These are phyloP conservation scores for Sinohyriopsis cumingii DNA, from an alignment of 2,888 invertebrate species.

Conservation along the genomic window DNA sequence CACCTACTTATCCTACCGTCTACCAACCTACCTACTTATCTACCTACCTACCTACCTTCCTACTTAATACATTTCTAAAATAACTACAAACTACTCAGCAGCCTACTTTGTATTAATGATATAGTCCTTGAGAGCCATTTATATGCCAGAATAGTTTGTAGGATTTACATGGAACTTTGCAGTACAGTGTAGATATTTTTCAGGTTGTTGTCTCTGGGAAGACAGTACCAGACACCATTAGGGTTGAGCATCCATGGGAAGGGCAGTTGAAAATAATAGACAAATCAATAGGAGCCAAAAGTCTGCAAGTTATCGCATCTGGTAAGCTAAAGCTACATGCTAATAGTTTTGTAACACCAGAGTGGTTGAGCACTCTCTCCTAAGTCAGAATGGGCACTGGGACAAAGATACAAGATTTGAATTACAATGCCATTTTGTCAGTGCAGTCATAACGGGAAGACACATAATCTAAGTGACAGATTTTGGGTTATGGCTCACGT, in stretches of 20 bases:
- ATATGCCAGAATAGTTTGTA: too few species aligned
- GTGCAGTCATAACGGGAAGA: too few species aligned
- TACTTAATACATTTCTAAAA: background rate
- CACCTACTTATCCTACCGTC: background rate
- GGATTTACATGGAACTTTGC: too few species aligned
- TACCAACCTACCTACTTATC: background rate
- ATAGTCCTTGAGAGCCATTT: too few species aligned
- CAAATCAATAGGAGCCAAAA: constrained; percentile 72
- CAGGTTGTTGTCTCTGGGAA: constrained; percentile 86
- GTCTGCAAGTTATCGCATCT: constrained; percentile 74
- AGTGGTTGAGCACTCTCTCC: background rate
- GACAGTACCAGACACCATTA: constrained; percentile 84
- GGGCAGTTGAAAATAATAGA: constrained; percentile 73
- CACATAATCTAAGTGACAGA: too few species aligned
- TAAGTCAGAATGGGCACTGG: too few species aligned
- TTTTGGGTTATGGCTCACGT: too few species aligned
- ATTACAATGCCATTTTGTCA: too few species aligned
- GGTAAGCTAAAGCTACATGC: constrained; percentile 48
- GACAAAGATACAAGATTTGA: too few species aligned
- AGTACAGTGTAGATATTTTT: constrained; percentile 2
- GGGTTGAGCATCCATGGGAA: constrained; percentile 75
- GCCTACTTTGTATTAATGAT: too few species aligned
- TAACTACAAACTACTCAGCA: too few species aligned
- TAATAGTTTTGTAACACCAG: constrained; percentile 1
- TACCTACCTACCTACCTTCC: too few species aligned